Evolutionary conservation across 2,888 invertebrate genomes (phyloP).

Genomic region (Axea sp.): DNA sequence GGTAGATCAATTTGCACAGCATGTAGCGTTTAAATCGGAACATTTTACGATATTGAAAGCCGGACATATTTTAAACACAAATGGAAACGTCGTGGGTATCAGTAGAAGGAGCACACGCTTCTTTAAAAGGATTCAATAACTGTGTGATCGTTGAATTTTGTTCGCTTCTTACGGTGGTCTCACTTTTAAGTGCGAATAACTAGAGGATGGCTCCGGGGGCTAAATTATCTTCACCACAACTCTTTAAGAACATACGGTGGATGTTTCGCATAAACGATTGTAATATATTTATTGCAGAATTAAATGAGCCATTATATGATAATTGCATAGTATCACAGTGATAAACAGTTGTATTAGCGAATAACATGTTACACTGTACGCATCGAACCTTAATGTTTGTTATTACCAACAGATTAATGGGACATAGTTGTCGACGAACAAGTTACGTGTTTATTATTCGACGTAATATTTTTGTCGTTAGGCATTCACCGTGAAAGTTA

Average conservation of each 20-base stretch:
- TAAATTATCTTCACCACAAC: slow-evolving; percentile 19
- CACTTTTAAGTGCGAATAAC: slow-evolving; percentile 45
- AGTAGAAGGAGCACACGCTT: slow-evolving; percentile 4
- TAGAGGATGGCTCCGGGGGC: slow-evolving; percentile 22
- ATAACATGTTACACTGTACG: slow-evolving; percentile 18
- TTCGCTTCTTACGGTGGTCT: slow-evolving; percentile 22
- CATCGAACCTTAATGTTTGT: slow-evolving; percentile 25
- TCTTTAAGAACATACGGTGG: slow-evolving; percentile 11
- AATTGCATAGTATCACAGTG: slow-evolving; percentile 25
- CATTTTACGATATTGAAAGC: slow-evolving; percentile 46
- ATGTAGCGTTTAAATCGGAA: slow-evolving; percentile 21
- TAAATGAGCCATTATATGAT: slow-evolving; percentile 45
- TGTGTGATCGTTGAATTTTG: slow-evolving; percentile 13
- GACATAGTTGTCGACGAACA: slow-evolving; percentile 25
- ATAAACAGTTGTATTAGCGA: slow-evolving; percentile 42
- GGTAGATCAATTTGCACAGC: slow-evolving; percentile 26
- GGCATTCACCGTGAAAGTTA: slow-evolving; percentile 8
- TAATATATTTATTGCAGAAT: slow-evolving; percentile 27
- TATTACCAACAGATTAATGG: slow-evolving; percentile 30
- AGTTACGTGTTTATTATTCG: slow-evolving; percentile 31
- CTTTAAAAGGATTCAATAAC: slow-evolving; percentile 32
- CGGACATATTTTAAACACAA: slow-evolving; percentile 36
- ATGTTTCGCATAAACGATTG: slow-evolving; percentile 20
- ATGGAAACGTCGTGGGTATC: slow-evolving; percentile 32
- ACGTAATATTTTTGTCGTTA: slow-evolving; percentile 24